Evolutionary conservation across 2,888 invertebrate genomes (phyloP).

Genomic region (Gymnoscelis rufifasciata): DNA sequence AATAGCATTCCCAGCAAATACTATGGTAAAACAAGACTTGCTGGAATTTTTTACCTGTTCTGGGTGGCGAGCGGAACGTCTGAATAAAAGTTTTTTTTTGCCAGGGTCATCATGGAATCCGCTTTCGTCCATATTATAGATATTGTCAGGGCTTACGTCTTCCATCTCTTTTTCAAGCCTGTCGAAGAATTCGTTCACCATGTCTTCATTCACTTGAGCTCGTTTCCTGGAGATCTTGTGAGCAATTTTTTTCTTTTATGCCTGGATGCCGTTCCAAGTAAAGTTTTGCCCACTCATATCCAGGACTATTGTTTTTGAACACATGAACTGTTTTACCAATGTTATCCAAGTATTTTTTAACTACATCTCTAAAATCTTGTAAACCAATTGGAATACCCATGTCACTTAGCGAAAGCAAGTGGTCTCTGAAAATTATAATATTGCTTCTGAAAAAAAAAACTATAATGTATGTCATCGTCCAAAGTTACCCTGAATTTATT

Average conservation of each 20-base stretch:
- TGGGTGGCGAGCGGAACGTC: conserved; percentile 7
- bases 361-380: conserved; percentile 21
- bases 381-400: conserved; percentile 15
- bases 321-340: conserved; percentile 13
- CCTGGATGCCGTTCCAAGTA: conserved; percentile 19
- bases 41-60: conserved; percentile 16
- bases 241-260: conserved; percentile 18
- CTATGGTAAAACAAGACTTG: conserved; percentile 14
- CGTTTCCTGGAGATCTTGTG: conserved; percentile 16
- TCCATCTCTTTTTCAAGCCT: conserved; percentile 17
- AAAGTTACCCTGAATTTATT: no score
- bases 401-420: conserved; percentile 20
- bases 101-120: conserved; percentile 19
- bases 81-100: conserved; percentile 3
- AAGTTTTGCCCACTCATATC: conserved; percentile 24
- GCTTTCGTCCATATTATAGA: conserved; percentile 20
- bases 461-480: no score
- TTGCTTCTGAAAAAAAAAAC: no score
- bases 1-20: conserved; percentile 21
- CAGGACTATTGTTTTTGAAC: conserved; percentile 21
- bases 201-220: conserved; percentile 20
- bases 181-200: conserved; percentile 21
- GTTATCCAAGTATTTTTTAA: conserved; percentile 17
- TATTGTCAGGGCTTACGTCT: conserved; percentile 16
- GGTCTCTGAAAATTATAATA: conserved; percentile 12